Base-by-base conservation (phyloP, 2,113 vertebrate species). In the Stigmatopora argus region DNA sequence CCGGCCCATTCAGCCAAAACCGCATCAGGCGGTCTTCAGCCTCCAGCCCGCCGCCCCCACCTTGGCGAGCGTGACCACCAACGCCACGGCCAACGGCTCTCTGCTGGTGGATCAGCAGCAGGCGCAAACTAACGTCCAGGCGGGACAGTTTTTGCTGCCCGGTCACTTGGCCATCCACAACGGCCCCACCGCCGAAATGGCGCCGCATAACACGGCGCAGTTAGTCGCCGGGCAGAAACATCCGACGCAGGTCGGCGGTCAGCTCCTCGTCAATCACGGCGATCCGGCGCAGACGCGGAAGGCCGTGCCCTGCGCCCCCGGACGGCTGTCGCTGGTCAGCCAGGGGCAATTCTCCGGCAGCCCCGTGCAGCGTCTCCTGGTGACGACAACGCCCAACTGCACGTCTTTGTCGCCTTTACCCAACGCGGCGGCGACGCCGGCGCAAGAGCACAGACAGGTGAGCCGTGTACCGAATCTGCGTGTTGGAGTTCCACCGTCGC, bases 1-100 rank as follows among this genome's bases (percentile, higher is more conserved):
- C 6, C 92, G 93, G 91, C 89, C 95, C 80, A 98, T 99, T 81
- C 97, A 99, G 88, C 97, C 97, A 73, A 99, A 98, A 87, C 94
- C 95, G 70, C 73, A 95, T 72, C 94, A 97, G 81, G 92, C 91
- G 35, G 89, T 94, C 11, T 98, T 95, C 86, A 97, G 89, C 79
- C 85, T 92, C 85, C 91, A 91, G 67, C 69, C 82, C 3, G 66
- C 77, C 23, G 5, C 92, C 71, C 89, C 88, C 71, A 88, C 93
- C 19, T 81, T 91, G 64, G 62, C 81, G 35, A 88, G 78, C 13
- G 73, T 79, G 85, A 83, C 79, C 89, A 38, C 91, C 91, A 75
- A 92, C 86, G 48, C 66, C 48, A 87, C 91, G 38, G 69, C 89
- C 56, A 90, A 87, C 2, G 88, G 89, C 49, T 85, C 90, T 63